These are phyloP conservation scores for Geophilus truncorum DNA, from an alignment of 2,888 invertebrate genomes.

Conservation along the genomic window DNA sequence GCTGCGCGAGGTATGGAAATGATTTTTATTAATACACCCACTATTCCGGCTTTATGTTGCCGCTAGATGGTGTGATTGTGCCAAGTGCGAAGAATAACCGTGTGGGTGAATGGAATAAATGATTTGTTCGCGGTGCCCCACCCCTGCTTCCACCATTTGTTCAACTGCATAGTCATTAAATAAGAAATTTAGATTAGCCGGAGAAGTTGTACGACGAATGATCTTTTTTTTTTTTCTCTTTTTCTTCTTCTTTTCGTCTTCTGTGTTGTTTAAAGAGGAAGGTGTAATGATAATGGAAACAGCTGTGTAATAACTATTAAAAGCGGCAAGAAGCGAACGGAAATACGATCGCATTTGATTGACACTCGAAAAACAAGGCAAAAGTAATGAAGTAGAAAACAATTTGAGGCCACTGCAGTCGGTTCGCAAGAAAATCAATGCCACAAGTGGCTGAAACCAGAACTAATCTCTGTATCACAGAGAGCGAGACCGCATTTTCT, in stretches of 20 bases:
- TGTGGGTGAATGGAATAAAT: neutral
- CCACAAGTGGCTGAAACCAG: neutral
- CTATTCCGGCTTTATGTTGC: neutral
- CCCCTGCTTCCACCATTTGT: neutral
- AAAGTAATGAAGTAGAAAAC: too few species aligned
- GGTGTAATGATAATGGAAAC: neutral
- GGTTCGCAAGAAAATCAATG: neutral
- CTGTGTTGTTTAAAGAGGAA: neutral
- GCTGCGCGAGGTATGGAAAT: neutral
- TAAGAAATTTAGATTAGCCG: conserved; percentile 19
- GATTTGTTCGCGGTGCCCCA: neutral
- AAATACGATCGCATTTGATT: too few species aligned
- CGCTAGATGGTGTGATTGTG: conserved; percentile 24
- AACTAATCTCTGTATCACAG: neutral
- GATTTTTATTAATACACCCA: neutral
- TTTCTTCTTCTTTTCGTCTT: too few species aligned
- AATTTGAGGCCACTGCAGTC: neutral
- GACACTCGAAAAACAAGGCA: too few species aligned
- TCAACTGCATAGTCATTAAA: conserved; percentile 14
- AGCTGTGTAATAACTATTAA: conserved; percentile 1
- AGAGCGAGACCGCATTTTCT: neutral
- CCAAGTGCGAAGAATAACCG: neutral
- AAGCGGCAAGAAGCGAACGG: too few species aligned
- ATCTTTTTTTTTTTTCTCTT: too few species aligned
- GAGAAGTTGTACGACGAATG: neutral